Evolutionary conservation across 1,140 invertebrate species (phyloP), one percentile per base, ranked within the genome.

Genomic region (Tetragonula clypearis): DNA sequence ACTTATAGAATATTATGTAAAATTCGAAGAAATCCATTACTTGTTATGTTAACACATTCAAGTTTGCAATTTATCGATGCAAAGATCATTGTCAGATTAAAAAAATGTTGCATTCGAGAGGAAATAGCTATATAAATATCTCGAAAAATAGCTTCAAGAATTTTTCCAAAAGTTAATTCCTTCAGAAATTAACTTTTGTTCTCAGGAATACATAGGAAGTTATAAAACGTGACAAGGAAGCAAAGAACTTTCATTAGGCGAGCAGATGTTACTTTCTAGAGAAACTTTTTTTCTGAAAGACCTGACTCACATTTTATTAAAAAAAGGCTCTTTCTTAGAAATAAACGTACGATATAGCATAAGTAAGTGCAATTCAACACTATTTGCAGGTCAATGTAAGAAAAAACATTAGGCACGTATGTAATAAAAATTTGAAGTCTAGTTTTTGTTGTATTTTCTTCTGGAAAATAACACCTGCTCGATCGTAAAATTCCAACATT

Each of bases 321-420:
- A 65, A 26, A 26, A 14, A 9, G 0, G n/a, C 1, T 14, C 5
- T 23, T 12, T 5, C 12, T 15, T 1, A 14, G 14, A 1, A 26
- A 26, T 4, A 5, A 17, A 65, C 14, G 12, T 26, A 26, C 14
- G 5, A 26, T 6, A 14, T 15, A 2, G 12, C n/a, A 14, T 26
- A 26, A 65, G n/a, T 26, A 26, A 26, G 5, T 26, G n/a, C n/a
- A 65, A 1, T 26, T 65, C 6, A 30, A 35, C 0, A 30, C 19
- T 35, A 19, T 68, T 3, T 30, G 15, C 8, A 11, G 17, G 9
- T 30, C 2, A 35, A 68, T 21, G 26, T 68, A 68, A 35, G 19
- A 35, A 11, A 19, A 9, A 21, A 30, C 8, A 1, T 26, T 35
- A 35, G 19, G 9, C 26, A n/a, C 14, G 2, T 8, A 26, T 11